Evolutionary conservation across 2,113 vertebrate species (phyloP).

Genomic region (Lamprotornis superbus): DNA sequence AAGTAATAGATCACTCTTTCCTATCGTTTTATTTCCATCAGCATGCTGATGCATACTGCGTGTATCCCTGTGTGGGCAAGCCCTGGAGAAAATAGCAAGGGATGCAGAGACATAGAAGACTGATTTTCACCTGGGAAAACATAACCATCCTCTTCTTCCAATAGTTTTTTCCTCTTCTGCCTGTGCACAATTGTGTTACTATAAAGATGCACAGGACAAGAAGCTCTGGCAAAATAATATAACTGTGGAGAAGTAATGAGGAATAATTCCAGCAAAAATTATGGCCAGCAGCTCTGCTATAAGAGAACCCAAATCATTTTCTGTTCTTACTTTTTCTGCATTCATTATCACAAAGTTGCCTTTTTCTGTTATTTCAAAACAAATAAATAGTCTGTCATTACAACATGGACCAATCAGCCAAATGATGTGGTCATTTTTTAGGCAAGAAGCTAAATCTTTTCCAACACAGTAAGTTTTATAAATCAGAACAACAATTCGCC

Average conservation of each 20-base stretch:
- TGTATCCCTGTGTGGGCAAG: background rate
- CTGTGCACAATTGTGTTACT: background rate
- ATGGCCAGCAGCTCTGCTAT: background rate
- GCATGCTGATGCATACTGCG: background rate
- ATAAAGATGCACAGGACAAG: background rate
- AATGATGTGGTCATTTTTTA: background rate
- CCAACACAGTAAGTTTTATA: background rate
- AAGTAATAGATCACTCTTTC: background rate
- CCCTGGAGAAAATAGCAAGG: background rate
- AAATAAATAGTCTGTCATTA: background rate
- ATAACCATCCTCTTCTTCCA: background rate
- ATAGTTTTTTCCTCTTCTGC: background rate
- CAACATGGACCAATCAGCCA: background rate
- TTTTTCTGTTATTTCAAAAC: background rate
- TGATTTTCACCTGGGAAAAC: conserved; percentile 3
- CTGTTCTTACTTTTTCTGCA: background rate
- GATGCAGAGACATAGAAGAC: background rate
- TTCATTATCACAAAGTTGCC: background rate
- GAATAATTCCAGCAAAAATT: background rate
- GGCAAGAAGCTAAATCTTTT: background rate
- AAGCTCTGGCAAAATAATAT: background rate
- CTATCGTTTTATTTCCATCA: background rate
- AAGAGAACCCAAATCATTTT: background rate
- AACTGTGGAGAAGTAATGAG: background rate
- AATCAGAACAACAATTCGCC: background rate